Evolutionary conservation across 2,888 invertebrate species (phyloP).

Genomic region (Melieria picta): DNA sequence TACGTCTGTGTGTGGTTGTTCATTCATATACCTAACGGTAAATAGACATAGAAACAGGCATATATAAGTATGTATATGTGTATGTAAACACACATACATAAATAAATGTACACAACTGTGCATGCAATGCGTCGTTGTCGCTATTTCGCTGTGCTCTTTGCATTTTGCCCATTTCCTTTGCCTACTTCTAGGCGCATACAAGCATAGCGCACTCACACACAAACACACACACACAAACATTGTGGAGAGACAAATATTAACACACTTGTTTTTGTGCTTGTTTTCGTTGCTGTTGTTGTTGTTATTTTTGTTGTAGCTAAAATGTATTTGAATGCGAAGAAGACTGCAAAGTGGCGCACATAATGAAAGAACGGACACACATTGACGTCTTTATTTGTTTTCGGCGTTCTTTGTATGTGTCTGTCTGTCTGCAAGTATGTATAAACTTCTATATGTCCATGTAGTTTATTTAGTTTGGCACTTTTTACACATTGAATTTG

Average conservation of each 20-base stretch:
- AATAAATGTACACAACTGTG: not conserved
- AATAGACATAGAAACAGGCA: no score
- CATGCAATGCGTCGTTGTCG: slow-evolving; percentile 6
- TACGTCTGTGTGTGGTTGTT: no score
- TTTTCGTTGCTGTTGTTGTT: slow-evolving; percentile 5
- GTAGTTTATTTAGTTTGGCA: no score
- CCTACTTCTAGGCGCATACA: no score
- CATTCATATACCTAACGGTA: no score
- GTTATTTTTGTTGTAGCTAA: not conserved
- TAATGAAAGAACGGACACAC: not conserved
- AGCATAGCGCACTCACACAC: not conserved
- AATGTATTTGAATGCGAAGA: slow-evolving; percentile 6
- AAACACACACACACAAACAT: not conserved
- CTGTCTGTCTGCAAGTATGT: no score
- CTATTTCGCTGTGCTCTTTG: slow-evolving; percentile 23
- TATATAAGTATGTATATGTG: not conserved
- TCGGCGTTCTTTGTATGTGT: not conserved
- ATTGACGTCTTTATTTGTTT: not conserved
- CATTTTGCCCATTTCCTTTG: slow-evolving; percentile 17
- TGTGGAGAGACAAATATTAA: slow-evolving; percentile 2
- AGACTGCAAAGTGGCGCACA: slow-evolving; percentile 7
- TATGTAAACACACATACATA: not conserved
- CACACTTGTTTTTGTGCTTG: slow-evolving; percentile 2
- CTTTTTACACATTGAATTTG: no score
- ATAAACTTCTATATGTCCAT: no score